Base-by-base conservation (phyloP, 2,113 vertebrate genomes). In the Fukomys damarensis region DNA sequence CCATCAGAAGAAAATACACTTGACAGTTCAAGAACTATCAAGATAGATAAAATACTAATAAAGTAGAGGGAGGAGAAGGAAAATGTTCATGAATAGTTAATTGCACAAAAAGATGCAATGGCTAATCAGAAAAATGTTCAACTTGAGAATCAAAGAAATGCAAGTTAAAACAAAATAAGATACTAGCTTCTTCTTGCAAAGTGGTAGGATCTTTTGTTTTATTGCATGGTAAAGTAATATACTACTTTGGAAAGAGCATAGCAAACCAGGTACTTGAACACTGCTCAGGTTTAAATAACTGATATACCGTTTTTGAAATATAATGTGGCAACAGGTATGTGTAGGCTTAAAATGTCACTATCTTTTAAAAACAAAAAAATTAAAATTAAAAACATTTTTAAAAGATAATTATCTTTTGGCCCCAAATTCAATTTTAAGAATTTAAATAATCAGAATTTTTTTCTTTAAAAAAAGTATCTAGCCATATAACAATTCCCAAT, bases 381-480 rank as follows among this genome's bases (percentile, higher is more conserved):
- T 28, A 88, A 88, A 74, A 86, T 56, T 54, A 38, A 52, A 65
- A 87, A 30, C 4, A 38, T 56, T 87, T 72, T 54, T 16, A 3
- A 32, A 26, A 43, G n/a, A 11, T 59, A 72, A 41, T 77, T 77
- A 94, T 54, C 54, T 32, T 94, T 96, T 86, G n/a, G 81, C 80
- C 8, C 9, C 63, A 94, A 93, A 93, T 89, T 86, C 65, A 94
- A 16, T 65, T 89, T 79, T 30, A 58, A 80, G 9, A 95, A 80
- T 92, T 92, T 89, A 35, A 93, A 46, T 82, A 91, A 96, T 19
- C 32, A 79, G 38, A 38, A 97, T 86, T 91, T 91, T 83, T 49
- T 49, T 49, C 9, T 49, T 49, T 49, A 49, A 49, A 49, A 49
- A 49, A 49, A 49, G 46, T 86, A 72, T 76, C 77, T 68, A 92